A percentile compares a stretch with the other conserved stretches of the same genome.
Conservation (phyloP, 2,797 vertebrate species). For the Holocentrus rufus region DNA sequence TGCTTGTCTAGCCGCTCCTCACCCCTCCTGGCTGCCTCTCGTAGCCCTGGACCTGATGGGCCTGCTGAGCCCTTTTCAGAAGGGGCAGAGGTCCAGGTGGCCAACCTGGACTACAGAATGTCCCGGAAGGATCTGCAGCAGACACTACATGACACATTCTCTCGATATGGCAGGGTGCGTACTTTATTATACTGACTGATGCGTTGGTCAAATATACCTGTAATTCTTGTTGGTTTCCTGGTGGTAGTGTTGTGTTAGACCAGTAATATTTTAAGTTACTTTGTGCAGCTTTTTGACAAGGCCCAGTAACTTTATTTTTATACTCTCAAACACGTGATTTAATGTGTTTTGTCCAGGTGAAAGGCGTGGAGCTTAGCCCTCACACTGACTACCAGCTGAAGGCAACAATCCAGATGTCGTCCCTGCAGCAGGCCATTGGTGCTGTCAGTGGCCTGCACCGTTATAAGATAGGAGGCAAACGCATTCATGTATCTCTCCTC, state of each 20-base stretch:
- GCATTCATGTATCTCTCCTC: slow-evolving; percentile 93
- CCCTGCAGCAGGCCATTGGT: slow-evolving; percentile 91
- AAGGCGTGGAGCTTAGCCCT: slow-evolving; percentile 92
- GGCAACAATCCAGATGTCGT: slow-evolving; percentile 91
- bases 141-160: slow-evolving; percentile 88
- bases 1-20: slow-evolving; percentile 91
- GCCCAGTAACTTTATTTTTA: background rate
- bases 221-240: background rate
- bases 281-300: background rate
- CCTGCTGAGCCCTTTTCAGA: slow-evolving; percentile 88
- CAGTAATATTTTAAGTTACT: too few relatives aligned
- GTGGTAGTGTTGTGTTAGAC: background rate
- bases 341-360: slow-evolving; percentile 82
- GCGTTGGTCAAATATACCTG: background rate
- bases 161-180: slow-evolving; percentile 90
- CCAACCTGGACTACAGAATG: slow-evolving; percentile 95
- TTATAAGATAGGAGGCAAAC: slow-evolving; percentile 93
- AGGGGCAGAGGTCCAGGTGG: slow-evolving; percentile 91
- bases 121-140: slow-evolving; percentile 96
- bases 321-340: background rate
- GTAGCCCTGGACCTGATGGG: slow-evolving; percentile 75
- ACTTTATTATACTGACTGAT: background rate
- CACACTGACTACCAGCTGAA: slow-evolving; percentile 98
- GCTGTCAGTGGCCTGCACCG: slow-evolving; percentile 92
- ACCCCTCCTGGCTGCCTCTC: slow-evolving; percentile 81